A percentile compares a stretch with the other conserved stretches of the same genome.
Conservation (phyloP, 2,797 vertebrate genomes). For the Pelochelys cantorii region DNA sequence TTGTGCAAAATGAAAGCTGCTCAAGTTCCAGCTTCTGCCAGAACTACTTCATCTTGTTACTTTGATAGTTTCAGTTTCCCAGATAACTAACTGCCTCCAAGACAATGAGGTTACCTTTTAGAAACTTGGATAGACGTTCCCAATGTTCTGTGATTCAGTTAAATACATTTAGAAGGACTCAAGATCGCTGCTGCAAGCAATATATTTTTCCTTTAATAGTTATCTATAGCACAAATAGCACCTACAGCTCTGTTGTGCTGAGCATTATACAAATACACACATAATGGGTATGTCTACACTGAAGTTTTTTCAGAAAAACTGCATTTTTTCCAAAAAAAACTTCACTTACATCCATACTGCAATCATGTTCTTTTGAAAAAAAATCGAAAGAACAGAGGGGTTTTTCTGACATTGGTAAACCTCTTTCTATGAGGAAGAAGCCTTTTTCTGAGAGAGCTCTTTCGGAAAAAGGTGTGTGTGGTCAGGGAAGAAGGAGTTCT, state of each 20-base stretch:
- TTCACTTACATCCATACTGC: no score
- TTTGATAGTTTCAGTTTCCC: conserved; percentile 32
- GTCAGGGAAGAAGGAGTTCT: no score
- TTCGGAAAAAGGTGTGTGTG: no score
- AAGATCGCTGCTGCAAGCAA: background rate
- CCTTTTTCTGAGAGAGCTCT: no score
- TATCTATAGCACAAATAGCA: background rate
- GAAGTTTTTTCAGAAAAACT: background rate
- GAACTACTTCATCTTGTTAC: conserved; percentile 28
- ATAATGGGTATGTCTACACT: background rate
- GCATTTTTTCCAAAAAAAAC: no score
- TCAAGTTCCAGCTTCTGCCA: conserved; percentile 44
- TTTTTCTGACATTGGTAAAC: no score
- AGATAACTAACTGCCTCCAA: background rate
- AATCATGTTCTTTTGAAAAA: no score
- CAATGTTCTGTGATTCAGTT: background rate
- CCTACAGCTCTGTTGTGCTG: background rate
- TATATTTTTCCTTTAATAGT: background rate
- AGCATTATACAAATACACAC: background rate
- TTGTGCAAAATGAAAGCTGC: conserved; percentile 54
- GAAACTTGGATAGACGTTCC: background rate
- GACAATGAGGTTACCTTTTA: background rate
- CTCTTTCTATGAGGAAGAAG: no score
- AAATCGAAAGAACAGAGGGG: no score
- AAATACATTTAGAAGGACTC: background rate